Conservation (phyloP, 2,888 invertebrate species). For the Amblyjoppa fuscipennis region DNA sequence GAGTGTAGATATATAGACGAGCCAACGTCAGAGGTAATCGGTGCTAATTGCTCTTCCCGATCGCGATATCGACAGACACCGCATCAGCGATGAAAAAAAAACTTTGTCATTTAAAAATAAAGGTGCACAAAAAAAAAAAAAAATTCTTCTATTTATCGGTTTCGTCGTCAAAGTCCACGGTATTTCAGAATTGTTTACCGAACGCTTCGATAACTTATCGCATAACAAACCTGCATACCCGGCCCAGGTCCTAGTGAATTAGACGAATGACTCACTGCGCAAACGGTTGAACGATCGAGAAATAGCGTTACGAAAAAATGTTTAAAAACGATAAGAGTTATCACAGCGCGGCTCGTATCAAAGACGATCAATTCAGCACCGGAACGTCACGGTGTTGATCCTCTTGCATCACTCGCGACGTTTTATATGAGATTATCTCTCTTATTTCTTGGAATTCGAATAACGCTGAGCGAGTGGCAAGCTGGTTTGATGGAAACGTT, state of each 20-base stretch:
- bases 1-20: slow-evolving; percentile 40
- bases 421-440: slow-evolving; percentile 36
- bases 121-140: background rate
- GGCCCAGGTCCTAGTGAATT: slow-evolving; percentile 3
- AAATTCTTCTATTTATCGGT: background rate
- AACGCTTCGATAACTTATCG: slow-evolving; percentile 32
- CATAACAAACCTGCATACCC: slow-evolving; percentile 16
- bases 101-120: background rate
- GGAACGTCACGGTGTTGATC: slow-evolving; percentile 17
- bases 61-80: slow-evolving; percentile 52
- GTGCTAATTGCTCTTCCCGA: slow-evolving; percentile 62
- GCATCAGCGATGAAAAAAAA: slow-evolving; percentile 23
- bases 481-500: slow-evolving; percentile 23
- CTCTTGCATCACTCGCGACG: slow-evolving; percentile 26
- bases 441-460: slow-evolving; percentile 15
- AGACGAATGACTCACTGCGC: slow-evolving; percentile 15
- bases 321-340: slow-evolving; percentile 46
- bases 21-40: slow-evolving; percentile 59
- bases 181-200: slow-evolving; percentile 25
- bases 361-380: slow-evolving; percentile 27
- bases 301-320: background rate
- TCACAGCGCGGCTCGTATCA: slow-evolving; percentile 36
- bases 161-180: background rate
- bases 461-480: background rate
- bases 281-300: slow-evolving; percentile 21